phyloP scores from a whole-genome alignment of 2,888 invertebrate genomes.

The Ochlodes sylvanus region DNA sequence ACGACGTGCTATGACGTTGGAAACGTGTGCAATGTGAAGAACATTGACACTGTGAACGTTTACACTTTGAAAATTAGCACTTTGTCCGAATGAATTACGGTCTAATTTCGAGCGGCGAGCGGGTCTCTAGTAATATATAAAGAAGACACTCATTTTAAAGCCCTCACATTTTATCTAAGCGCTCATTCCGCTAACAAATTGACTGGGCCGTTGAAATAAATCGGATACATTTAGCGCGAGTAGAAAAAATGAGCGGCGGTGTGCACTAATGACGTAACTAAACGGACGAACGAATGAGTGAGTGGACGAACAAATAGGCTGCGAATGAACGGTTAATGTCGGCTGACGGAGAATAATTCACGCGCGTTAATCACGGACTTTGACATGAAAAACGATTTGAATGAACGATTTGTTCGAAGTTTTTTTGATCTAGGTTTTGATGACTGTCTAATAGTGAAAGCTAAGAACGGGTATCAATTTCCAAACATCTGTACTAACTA shows the following conservation, averaged over 20 bases:
- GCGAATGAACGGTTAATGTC: conserved; percentile 47
- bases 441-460: no score
- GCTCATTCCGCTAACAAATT: conserved; percentile 43
- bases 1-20: no score
- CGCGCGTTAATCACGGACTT: conserved; percentile 46
- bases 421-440: background rate
- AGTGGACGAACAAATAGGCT: conserved; percentile 48
- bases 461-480: no score
- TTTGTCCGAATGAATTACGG: no score
- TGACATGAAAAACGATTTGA: conserved; percentile 34
- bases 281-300: conserved; percentile 45
- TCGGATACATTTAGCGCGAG: conserved; percentile 41
- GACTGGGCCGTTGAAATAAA: conserved; percentile 44
- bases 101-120: no score
- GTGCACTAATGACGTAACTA: conserved; percentile 47
- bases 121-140: background rate
- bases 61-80: no score
- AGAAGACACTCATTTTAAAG: conserved; percentile 30
- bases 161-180: conserved; percentile 37
- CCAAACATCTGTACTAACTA: no score
- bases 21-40: no score
- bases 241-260: conserved; percentile 42
- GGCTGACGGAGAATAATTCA: conserved; percentile 49
- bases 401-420: conserved; percentile 12
- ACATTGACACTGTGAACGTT: no score